These are phyloP conservation scores for Varanus komodoensis DNA, from an alignment of 2,113 vertebrate species.

Conservation along the genomic window DNA sequence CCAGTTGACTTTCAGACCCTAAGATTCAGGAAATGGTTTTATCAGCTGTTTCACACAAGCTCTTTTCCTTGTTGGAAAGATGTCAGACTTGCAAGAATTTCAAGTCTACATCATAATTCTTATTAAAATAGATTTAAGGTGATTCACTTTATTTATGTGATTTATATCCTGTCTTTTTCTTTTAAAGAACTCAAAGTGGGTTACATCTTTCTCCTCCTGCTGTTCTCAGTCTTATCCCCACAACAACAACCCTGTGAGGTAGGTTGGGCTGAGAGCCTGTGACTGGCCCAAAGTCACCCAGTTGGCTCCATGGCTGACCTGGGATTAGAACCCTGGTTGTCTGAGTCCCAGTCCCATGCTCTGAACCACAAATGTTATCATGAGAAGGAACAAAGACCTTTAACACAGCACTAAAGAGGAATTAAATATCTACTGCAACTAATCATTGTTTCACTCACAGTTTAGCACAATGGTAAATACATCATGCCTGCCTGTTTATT, in stretches of 20 bases:
- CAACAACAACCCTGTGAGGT: too few species aligned
- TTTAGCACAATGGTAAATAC: background rate
- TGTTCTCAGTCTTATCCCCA: too few species aligned
- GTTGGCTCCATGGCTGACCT: too few species aligned
- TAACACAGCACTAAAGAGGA: background rate
- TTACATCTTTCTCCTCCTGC: too few species aligned
- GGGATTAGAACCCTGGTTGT: too few species aligned
- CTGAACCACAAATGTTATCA: background rate
- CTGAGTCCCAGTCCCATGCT: too few species aligned
- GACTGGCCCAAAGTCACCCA: too few species aligned
- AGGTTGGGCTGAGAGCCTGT: too few species aligned
- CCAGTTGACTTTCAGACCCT: background rate
- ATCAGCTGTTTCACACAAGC: conserved; percentile 6
- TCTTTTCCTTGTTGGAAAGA: background rate
- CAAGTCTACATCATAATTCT: background rate
- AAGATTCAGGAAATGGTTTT: background rate
- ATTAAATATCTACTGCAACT: background rate
- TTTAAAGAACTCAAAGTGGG: too few species aligned
- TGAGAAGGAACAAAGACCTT: background rate
- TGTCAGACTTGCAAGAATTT: background rate
- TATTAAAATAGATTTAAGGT: background rate
- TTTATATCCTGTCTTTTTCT: too few species aligned
- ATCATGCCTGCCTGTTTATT: too few species aligned
- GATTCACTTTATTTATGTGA: background rate
- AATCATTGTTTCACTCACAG: background rate